Evolutionary conservation across 2,113 vertebrate species (phyloP).

Genomic region (Pseudolaguvia tuberculata): DNA sequence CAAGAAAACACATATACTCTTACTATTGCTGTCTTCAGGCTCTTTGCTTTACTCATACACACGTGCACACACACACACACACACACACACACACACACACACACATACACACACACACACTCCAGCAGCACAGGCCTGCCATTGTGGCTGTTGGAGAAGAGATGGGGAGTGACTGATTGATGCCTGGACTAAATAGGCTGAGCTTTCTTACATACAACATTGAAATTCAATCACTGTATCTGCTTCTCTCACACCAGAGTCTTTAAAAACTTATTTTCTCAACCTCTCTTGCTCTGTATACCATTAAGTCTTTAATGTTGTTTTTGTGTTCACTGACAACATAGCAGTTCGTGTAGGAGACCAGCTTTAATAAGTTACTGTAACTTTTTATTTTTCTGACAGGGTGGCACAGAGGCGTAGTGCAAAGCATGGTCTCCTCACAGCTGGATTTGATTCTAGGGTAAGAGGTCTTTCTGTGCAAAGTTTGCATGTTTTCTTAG

Average conservation of each 20-base stretch:
- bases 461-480: no score
- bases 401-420: no score
- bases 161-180: conserved; percentile 54
- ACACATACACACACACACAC: conserved; percentile 20
- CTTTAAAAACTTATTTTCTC: conserved; percentile 51
- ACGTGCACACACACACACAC: neutral
- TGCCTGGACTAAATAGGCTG: conserved; percentile 56
- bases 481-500: no score
- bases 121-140: conserved; percentile 47
- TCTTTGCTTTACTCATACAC: conserved; percentile 21
- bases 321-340: neutral
- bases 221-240: conserved; percentile 55
- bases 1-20: conserved; percentile 21
- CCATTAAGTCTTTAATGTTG: conserved; percentile 39
- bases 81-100: conserved; percentile 17
- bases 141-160: conserved; percentile 50
- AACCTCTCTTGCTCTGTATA: conserved; percentile 39
- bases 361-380: neutral
- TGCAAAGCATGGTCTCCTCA: no score
- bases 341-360: neutral
- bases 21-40: conserved; percentile 42
- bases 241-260: conserved; percentile 52
- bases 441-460: no score
- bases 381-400: neutral
- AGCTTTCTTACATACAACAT: conserved; percentile 47